Conservation (phyloP, 2,888 invertebrate genomes). For the Morpho achilles region DNA sequence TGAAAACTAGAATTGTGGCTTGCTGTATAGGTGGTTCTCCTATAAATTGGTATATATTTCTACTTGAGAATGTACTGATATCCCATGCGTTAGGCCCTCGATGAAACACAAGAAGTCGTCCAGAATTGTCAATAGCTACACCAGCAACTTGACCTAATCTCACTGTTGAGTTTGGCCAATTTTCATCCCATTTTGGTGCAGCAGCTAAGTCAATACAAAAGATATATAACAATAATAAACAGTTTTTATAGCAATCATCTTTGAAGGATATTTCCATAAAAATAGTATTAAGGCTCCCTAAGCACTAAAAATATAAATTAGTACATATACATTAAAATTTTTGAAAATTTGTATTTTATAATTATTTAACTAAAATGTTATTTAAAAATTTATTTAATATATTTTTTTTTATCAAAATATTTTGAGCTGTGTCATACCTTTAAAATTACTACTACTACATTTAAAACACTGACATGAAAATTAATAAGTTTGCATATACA, state of each 20-base stretch:
- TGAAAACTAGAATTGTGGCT: slow-evolving; percentile 82
- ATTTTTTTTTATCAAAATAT: no score
- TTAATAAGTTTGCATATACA: no score
- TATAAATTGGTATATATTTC: slow-evolving; percentile 76
- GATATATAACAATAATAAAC: no score
- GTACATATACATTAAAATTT: neutral
- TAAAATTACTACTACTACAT: no score
- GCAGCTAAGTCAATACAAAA: neutral
- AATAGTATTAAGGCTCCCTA: no score
- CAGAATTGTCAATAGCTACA: slow-evolving; percentile 86
- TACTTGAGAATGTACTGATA: slow-evolving; percentile 74
- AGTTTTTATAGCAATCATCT: no score
- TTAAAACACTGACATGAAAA: no score
- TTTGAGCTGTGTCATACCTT: no score
- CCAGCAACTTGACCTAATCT: slow-evolving; percentile 89
- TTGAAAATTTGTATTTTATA: neutral
- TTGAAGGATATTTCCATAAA: no score
- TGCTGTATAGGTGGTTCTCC: slow-evolving; percentile 80
- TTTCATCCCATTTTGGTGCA: slow-evolving; percentile 76
- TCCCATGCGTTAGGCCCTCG: slow-evolving; percentile 85
- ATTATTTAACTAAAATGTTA: no score
- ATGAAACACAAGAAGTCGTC: slow-evolving; percentile 90
- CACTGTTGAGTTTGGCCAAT: slow-evolving; percentile 77
- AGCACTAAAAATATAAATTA: neutral
- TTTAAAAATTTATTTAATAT: no score